Percentiles rank a stretch among this genome's conserved stretches.
These are phyloP conservation scores for Parazoanthus darwini DNA, from an alignment of 92 coral and sea anemone species.

Conservation along the genomic window DNA sequence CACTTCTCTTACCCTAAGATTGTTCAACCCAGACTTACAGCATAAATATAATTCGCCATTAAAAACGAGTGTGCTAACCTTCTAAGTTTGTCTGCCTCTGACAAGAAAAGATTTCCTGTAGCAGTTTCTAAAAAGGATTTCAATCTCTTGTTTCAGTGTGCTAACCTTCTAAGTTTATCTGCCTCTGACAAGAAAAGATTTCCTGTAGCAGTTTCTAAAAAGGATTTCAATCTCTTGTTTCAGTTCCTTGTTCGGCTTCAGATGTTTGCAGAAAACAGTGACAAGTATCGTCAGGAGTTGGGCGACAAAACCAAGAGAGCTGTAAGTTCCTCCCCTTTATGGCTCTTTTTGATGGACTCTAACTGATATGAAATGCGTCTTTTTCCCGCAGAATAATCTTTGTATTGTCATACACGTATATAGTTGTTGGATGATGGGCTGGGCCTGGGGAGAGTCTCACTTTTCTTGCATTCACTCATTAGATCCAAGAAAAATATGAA, in stretches of 20 bases:
- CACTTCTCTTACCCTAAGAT: no score
- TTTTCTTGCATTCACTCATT: neutral
- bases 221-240: slow-evolving; percentile 13
- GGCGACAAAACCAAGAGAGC: slow-evolving; percentile 91
- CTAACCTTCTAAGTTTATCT: neutral
- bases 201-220: neutral
- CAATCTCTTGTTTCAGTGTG: slow-evolving; percentile 56
- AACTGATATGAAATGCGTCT: neutral
- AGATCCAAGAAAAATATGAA: slow-evolving; percentile 96
- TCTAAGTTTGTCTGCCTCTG: neutral
- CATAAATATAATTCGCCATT: neutral
- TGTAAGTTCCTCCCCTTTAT: slow-evolving; percentile 51
- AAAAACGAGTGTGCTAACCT: no score
- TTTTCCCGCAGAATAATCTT: neutral
- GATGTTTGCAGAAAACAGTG: slow-evolving; percentile 89
- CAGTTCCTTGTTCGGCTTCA: slow-evolving; percentile 93
- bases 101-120: neutral
- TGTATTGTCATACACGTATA: neutral
- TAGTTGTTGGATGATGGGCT: neutral
- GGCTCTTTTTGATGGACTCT: neutral
- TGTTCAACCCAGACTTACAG: neutral
- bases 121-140: neutral
- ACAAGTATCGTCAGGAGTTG: slow-evolving; percentile 83
- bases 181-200: neutral
- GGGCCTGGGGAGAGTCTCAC: neutral